Base-by-base conservation (phyloP, 2,797 vertebrate genomes). In the Liparis tanakae region DNA sequence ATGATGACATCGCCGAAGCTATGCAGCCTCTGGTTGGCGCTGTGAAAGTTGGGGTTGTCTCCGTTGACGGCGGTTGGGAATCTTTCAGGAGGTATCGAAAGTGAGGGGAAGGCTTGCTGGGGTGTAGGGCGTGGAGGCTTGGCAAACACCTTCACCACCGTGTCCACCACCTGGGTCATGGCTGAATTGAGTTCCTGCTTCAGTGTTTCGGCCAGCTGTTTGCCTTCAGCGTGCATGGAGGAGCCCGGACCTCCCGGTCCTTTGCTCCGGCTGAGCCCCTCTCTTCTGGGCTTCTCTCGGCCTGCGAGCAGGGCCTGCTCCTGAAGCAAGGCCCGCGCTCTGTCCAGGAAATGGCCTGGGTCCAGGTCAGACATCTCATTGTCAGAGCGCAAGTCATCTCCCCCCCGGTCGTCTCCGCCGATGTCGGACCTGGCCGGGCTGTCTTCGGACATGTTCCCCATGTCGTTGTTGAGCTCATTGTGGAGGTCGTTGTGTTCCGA, bases 131-230 rank as follows among this genome's bases (percentile, higher is more conserved):
- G 97, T 55, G 96, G 94, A 82, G 97, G 97, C 83, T 99, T 98
- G 82, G 97, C 96, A 76, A 99, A 99, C 85, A 99, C 97, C 90
- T 99, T 99, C 48, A 99, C 98, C 86, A 99, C 98, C 0, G 97
- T 98, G 96, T 99, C 98, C 88, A 99, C 97, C 18, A 99, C 98
- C 83, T 99, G 97, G 1, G 97, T 97, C 98, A 99, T 98, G 89
- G 97, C 97, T 4, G 97, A 97, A 88, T 98, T 99, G 72, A 99
- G 94, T 92, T 99, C 98, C 92, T 99, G 97, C 88, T 99, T 99
- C 85, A 99, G 89, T 0, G 97, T 98, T 92, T 99, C 98, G 0
- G 97, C 97, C 91, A 99, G 91, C 79, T 98, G 97, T 86, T 98
- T 99, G 66, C 97, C 97, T 91, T 98, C 98, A 0, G 96, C 94